Conservation (phyloP, 1,140 invertebrate species). For the Drosophila lacertosa region DNA sequence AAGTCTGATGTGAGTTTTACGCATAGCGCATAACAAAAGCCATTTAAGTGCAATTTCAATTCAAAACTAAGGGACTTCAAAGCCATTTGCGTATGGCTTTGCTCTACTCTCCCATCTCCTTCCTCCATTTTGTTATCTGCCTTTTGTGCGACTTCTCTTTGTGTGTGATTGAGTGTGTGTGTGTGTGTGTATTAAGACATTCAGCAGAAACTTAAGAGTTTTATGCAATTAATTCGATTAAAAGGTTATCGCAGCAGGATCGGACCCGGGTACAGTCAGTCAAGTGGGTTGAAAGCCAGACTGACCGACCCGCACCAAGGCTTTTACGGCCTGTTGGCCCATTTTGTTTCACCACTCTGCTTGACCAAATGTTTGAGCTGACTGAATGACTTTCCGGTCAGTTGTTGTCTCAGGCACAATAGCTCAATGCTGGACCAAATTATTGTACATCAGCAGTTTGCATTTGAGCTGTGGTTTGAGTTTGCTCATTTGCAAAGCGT, state of each 20-base stretch:
- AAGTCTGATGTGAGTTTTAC: neutral
- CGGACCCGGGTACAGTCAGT: constrained; percentile 4
- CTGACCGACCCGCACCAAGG: neutral
- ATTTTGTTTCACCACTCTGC: neutral
- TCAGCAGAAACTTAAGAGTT: constrained; percentile 41
- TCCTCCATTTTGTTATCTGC: constrained; percentile 2
- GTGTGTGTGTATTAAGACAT: constrained; percentile 21
- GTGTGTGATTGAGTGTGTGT: neutral
- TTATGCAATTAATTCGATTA: constrained; percentile 77
- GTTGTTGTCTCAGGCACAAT: constrained; percentile 25
- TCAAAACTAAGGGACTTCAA: constrained; percentile 16
- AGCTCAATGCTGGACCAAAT: constrained; percentile 43
- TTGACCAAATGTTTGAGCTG: constrained; percentile 9
- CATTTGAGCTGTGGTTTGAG: constrained; percentile 25
- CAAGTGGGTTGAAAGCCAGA: neutral
- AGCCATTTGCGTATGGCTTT: constrained; percentile 35
- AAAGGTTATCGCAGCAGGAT: constrained; percentile 42
- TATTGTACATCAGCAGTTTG: constrained; percentile 63
- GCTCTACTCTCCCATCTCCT: too few species aligned
- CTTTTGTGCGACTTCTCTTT: constrained; percentile 2
- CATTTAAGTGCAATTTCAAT: constrained; percentile 61
- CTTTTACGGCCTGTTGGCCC: neutral
- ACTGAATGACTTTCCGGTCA: constrained; percentile 13
- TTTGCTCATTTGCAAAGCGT: constrained; percentile 56
- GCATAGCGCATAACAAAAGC: constrained; percentile 37